Evolutionary conservation across 2,888 invertebrate species (phyloP).

Genomic region (Balanococcus diminutus): DNA sequence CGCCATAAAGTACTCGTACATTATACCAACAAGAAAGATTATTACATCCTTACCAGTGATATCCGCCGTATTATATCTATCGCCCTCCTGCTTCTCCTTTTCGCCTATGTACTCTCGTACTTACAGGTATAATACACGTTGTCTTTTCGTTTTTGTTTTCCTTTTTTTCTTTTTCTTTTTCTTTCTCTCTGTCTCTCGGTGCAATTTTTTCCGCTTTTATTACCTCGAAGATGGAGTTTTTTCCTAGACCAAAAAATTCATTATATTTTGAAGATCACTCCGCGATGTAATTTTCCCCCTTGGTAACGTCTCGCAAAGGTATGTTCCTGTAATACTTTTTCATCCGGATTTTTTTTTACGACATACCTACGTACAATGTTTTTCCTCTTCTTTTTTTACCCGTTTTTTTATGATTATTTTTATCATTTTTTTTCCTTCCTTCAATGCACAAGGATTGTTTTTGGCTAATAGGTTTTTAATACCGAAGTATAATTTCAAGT

Average conservation of each 20-base stretch:
- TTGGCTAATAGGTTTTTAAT: not conserved
- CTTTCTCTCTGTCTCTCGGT: not conserved
- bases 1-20: constrained; percentile 43
- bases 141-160: not conserved
- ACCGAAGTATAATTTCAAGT: not conserved
- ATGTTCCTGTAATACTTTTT: not conserved
- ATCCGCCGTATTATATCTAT: constrained; percentile 6
- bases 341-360: not conserved
- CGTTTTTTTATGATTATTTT: too few relatives aligned
- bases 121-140: constrained; percentile 5
- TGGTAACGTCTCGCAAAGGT: not conserved
- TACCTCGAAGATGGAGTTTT: not conserved
- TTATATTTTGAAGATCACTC: constrained; percentile 30
- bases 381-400: not conserved
- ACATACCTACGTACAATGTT: not conserved
- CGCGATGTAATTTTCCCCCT: constrained; percentile 6
- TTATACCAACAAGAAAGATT: constrained; percentile 46
- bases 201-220: constrained; percentile 30
- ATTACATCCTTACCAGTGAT: constrained; percentile 36
- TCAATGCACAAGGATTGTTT: not conserved
- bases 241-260: constrained; percentile 9
- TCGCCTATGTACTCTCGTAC: not conserved
- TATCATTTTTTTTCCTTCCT: too few relatives aligned
- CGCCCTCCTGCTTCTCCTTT: not conserved
- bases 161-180: not conserved